Conservation (phyloP, 2,888 invertebrate genomes). For the Boloria euphrosyne region DNA sequence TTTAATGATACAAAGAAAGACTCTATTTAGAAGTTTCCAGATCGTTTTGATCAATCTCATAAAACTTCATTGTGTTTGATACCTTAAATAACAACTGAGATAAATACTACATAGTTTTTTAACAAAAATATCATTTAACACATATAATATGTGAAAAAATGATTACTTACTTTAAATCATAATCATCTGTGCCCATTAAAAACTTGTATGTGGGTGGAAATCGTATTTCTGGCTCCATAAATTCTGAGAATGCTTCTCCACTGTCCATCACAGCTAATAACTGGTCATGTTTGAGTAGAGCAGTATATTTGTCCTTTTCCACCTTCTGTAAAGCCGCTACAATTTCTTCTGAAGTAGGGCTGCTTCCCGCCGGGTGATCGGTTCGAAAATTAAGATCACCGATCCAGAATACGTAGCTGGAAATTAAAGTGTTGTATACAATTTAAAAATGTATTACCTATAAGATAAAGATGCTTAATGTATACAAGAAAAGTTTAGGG, state of each 20-base stretch:
- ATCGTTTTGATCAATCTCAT: no score
- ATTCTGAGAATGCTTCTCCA: constrained; percentile 92
- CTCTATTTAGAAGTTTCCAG: no score
- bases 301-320: constrained; percentile 84
- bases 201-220: constrained; percentile 96
- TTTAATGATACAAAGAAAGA: no score
- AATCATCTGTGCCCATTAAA: constrained; percentile 87
- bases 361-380: constrained; percentile 83
- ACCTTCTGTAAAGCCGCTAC: constrained; percentile 83
- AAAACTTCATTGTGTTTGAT: no score
- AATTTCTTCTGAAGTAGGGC: constrained; percentile 86
- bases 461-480: no score
- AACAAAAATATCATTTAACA: no score
- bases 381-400: constrained; percentile 95
- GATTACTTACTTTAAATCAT: constrained; percentile 86
- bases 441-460: no score
- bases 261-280: constrained; percentile 86
- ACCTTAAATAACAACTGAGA: no score
- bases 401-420: constrained; percentile 94
- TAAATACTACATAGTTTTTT: no score
- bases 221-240: constrained; percentile 86
- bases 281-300: constrained; percentile 89
- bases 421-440: constrained; percentile 46
- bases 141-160: no score
- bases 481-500: no score